Percentiles rank a stretch among this genome's conserved stretches.
These are phyloP conservation scores for Achroia grisella DNA, from an alignment of 1,140 invertebrate genomes.

Conservation along the genomic window DNA sequence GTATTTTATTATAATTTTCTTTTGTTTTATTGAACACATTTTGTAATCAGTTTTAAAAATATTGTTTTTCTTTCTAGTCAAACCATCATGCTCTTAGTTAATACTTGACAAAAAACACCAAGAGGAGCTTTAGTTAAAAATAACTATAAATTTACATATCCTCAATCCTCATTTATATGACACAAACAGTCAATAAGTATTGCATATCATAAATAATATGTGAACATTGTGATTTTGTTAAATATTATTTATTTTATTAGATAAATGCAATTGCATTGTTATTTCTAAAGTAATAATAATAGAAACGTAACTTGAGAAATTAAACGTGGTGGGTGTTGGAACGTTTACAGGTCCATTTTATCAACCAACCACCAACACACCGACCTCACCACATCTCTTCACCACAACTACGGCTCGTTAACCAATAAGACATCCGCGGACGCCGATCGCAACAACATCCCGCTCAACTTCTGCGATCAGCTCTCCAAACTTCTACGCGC, in stretches of 20 bases:
- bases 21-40: too few species aligned
- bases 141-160: too few species aligned
- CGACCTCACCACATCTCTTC: slow-evolving; percentile 69
- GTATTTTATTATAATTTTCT: too few species aligned
- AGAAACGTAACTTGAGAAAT: slow-evolving; percentile 26
- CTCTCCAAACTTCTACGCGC: slow-evolving; percentile 60
- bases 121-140: too few species aligned
- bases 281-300: not conserved
- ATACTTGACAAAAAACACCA: too few species aligned
- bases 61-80: too few species aligned
- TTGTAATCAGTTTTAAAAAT: too few species aligned
- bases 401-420: slow-evolving; percentile 66
- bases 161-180: too few species aligned
- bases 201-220: not conserved
- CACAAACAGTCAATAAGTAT: too few species aligned
- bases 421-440: slow-evolving; percentile 60
- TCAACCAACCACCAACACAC: slow-evolving; percentile 72
- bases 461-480: slow-evolving; percentile 53
- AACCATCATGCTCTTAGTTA: too few species aligned
- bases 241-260: not conserved
- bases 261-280: slow-evolving; percentile 2
- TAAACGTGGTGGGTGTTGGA: slow-evolving; percentile 73
- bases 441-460: slow-evolving; percentile 56
- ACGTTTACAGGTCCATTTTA: slow-evolving; percentile 72
- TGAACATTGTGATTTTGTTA: too few species aligned